Base-by-base conservation (phyloP, 2,888 invertebrate genomes). In the Spodoptera picta region DNA sequence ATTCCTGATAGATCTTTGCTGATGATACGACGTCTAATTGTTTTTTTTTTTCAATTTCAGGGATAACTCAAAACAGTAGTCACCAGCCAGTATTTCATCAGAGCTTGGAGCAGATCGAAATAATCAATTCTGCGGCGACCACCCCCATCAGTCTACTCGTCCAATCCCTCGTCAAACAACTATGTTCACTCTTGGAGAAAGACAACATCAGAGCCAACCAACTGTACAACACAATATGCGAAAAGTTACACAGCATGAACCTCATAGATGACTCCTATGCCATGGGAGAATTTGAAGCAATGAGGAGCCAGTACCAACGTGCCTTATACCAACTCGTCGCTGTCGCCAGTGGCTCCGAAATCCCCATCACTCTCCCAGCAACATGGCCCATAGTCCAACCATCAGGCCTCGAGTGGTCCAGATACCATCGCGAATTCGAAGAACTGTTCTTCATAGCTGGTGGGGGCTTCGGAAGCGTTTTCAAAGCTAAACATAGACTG, bases 381-480 rank as follows among this genome's bases (percentile, higher is more conserved):
- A 87, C 94, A 1, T 95, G 95, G 95, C 95, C 95, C 0, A 94
- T 95, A 45, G 87, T 92, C 9, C 88, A 89, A 70, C 94, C 95
- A n/a, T 91, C 95, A 0, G 92, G 92, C 0, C 83, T 95, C 23
- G 95, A 95, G 78, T 95, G 95, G 95, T 97, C 97, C 0, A 94
- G 97, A 49, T 97, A 97, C 85, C 92, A 94, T 53, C 92, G 95
- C 58, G 97, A 97, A 81, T 97, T 97, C 87, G 95, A 96, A 69
- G 97, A 97, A 85, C 82, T 96, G 0, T 95, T 92, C 70, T 97
- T 95, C 74, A 96, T 97, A 66, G 97, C 96, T 63, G 95, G 95
- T 19, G 97, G 97, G 11, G 98, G 97, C 23, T 98, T 97, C 84
- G 98, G 97, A 0, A 95, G 95, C 74, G 97, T 97, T 1, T 97